Percentiles rank a stretch among this genome's conserved stretches.
phyloP scores from a whole-genome alignment of 2,797 vertebrate species.

The Silurus lanzhouensis region DNA sequence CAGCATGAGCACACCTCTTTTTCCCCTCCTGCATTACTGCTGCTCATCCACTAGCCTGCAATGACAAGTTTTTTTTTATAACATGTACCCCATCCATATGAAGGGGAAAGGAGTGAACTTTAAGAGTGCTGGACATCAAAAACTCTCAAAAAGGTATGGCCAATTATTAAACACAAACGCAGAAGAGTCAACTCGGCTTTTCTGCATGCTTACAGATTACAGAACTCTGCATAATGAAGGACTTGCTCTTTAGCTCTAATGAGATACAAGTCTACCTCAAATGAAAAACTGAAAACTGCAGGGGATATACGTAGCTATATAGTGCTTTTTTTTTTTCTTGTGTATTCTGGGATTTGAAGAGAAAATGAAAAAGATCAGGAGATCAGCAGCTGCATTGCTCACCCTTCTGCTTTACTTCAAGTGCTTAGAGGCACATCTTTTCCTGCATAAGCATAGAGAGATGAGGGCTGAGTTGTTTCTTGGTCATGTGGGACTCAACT shows the following conservation, averaged over 20 bases:
- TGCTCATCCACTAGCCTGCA: conserved; percentile 21
- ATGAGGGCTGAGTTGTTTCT: conserved; percentile 60
- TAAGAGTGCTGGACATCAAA: conserved; percentile 27
- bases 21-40: background rate
- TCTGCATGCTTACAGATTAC: conserved; percentile 22
- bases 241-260: conserved; percentile 38
- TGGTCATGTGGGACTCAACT: conserved; percentile 65
- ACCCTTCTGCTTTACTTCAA: background rate
- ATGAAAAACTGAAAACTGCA: background rate
- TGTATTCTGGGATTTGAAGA: background rate
- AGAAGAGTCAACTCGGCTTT: conserved; percentile 30
- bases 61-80: conserved; percentile 7
- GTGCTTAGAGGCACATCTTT: background rate
- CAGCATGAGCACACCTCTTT: background rate
- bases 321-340: background rate
- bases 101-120: conserved; percentile 17
- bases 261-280: background rate
- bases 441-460: background rate
- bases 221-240: conserved; percentile 37
- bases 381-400: background rate
- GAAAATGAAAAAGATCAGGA: background rate
- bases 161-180: conserved; percentile 20
- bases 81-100: conserved; percentile 24
- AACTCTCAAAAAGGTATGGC: conserved; percentile 13
- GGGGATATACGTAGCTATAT: background rate